Base-by-base conservation (phyloP, 2,888 invertebrate species). In the Aphrophora alni region DNA sequence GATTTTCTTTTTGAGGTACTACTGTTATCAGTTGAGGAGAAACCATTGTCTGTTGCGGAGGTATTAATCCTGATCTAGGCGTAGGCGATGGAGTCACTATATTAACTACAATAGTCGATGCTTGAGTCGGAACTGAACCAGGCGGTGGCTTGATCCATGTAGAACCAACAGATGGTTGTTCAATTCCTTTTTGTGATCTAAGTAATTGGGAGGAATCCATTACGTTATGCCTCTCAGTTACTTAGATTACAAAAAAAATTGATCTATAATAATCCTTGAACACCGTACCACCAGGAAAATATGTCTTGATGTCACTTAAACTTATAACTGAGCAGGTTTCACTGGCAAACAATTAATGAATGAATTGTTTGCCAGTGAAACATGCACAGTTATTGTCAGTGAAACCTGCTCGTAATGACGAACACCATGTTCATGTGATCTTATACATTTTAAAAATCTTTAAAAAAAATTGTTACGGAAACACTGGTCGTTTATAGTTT, bases 191-290 rank as follows among this genome's bases (percentile, higher is more conserved):
- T 75, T 82, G 83, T 27, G 83, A 92, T 85, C 95, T 92, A 72
- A 95, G 89, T 25, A 95, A 90, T 87, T 95, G 95, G 0, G 94
- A 93, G 0, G 59, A 59, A 86, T 96, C 96, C 83, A 95, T 93
- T 81, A 95, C 95, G 89, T 96, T 96, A 87, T 94, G 94, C 0
- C 97, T 97, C 97, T n/a, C n/a, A n/a, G n/a, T n/a, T n/a, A n/a
- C n/a, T n/a, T n/a, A n/a, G n/a, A n/a, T n/a, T n/a, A n/a, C n/a
- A n/a, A n/a, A n/a, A n/a, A n/a, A n/a, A n/a, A n/a, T n/a, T n/a
- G n/a, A n/a, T n/a, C n/a, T n/a, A n/a, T 97, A 97, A 88, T 97
- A 97, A 86, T 97, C 96, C 87, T 97, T 97, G 87, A 97, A 97
- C 85, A 94, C 93, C 0, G 97, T 97, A 27, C 95, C 95, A 10